Percentiles rank a stretch among this genome's conserved stretches.
Conservation (phyloP, 2,113 vertebrate genomes). For the Alligator sinensis region DNA sequence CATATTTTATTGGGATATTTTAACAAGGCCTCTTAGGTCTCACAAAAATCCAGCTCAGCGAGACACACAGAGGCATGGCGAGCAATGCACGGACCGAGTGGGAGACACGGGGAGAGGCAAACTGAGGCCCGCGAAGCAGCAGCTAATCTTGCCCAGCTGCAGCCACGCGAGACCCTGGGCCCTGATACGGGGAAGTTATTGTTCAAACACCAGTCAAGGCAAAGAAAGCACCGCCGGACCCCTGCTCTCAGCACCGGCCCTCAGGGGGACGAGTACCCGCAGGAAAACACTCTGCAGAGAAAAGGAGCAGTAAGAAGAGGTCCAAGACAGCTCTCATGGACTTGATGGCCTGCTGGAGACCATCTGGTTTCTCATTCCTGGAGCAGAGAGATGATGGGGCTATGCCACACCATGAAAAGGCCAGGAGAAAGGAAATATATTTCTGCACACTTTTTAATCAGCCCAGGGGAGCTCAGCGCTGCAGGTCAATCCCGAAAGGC, state of each 20-base stretch:
- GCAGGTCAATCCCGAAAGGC: conserved; percentile 14
- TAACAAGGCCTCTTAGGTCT: conserved; percentile 1
- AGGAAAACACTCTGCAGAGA: background rate
- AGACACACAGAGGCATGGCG: background rate
- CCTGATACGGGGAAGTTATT: background rate
- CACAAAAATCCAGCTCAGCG: conserved; percentile 34
- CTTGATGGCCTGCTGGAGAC: background rate
- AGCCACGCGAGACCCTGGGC: background rate
- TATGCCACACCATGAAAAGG: background rate
- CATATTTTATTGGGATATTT: conserved; percentile 39
- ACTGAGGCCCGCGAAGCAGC: background rate
- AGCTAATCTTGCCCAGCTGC: background rate
- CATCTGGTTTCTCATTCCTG: background rate
- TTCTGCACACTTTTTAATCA: background rate
- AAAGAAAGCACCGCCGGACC: background rate
- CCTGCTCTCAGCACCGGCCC: background rate
- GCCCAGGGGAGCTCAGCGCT: background rate
- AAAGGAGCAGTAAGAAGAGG: background rate
- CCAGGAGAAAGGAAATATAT: background rate
- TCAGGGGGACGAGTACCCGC: background rate
- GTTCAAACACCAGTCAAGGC: background rate
- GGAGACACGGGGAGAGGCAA: background rate
- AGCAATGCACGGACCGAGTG: background rate
- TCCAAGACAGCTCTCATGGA: background rate
- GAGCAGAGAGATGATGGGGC: background rate